phyloP scores from a whole-genome alignment of 2,888 invertebrate genomes.

The Mesochorus sp. region DNA sequence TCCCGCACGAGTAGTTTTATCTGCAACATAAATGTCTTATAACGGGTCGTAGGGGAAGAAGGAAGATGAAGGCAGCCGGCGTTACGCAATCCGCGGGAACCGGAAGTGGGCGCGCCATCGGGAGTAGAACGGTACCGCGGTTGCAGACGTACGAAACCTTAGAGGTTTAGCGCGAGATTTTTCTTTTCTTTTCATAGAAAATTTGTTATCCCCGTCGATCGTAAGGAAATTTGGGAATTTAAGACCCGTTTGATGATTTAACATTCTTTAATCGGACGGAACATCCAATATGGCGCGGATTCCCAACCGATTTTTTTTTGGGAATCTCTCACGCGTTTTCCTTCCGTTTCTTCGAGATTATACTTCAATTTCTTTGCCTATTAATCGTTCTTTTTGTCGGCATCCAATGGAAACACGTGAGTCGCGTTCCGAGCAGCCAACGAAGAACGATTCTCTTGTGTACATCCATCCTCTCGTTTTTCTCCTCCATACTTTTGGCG shows the following conservation, averaged over 20 bases:
- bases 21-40: too few relatives aligned
- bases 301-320: neutral
- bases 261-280: neutral
- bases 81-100: slow-evolving; percentile 9
- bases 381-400: slow-evolving; percentile 7
- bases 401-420: neutral
- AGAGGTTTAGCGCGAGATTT: too few relatives aligned
- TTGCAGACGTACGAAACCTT: too few relatives aligned
- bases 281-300: neutral
- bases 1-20: too few relatives aligned
- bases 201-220: too few relatives aligned
- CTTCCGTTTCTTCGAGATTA: neutral
- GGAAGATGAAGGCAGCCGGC: neutral
- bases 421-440: neutral
- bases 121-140: neutral
- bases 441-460: slow-evolving; percentile 18
- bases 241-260: too few relatives aligned
- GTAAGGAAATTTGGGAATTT: too few relatives aligned
- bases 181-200: too few relatives aligned
- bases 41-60: neutral
- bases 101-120: slow-evolving; percentile 45
- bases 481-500: slow-evolving; percentile 45
- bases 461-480: slow-evolving; percentile 36
- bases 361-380: slow-evolving; percentile 9
- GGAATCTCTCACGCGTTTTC: neutral